These are phyloP conservation scores for Sus cebifrons DNA, from an alignment of 2,797 vertebrate genomes.

Conservation along the genomic window DNA sequence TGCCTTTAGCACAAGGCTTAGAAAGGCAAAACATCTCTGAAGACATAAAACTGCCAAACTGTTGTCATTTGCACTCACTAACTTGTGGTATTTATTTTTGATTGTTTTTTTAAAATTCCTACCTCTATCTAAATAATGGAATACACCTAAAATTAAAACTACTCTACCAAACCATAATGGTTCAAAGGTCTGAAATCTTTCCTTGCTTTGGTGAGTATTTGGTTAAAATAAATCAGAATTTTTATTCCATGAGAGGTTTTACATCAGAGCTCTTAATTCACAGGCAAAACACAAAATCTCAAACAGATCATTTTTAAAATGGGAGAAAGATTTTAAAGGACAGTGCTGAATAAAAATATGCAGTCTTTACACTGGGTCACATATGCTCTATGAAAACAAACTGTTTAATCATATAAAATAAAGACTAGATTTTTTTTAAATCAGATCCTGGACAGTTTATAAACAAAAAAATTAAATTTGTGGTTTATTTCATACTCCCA, in stretches of 20 bases:
- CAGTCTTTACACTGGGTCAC: conserved; percentile 55
- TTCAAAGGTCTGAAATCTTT: conserved; percentile 70
- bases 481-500: conserved; percentile 72
- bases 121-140: conserved; percentile 56
- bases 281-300: conserved; percentile 33
- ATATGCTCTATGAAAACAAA: conserved; percentile 62
- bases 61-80: conserved; percentile 31
- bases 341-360: conserved; percentile 67
- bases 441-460: conserved; percentile 65
- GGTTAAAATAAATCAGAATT: conserved; percentile 74
- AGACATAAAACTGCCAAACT: conserved; percentile 40
- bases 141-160: conserved; percentile 59
- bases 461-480: conserved; percentile 76
- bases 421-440: conserved; percentile 55
- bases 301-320: conserved; percentile 55
- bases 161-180: conserved; percentile 53
- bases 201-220: conserved; percentile 78
- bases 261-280: conserved; percentile 51
- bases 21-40: conserved; percentile 63
- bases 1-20: conserved; percentile 56
- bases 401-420: conserved; percentile 67
- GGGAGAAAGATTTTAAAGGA: conserved; percentile 60
- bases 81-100: background rate
- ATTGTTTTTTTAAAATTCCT: background rate
- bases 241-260: conserved; percentile 66